Percentiles rank a stretch among this genome's conserved stretches.
Evolutionary conservation across 2,888 invertebrate species (phyloP).

Genomic region (Zele albiditarsus): DNA sequence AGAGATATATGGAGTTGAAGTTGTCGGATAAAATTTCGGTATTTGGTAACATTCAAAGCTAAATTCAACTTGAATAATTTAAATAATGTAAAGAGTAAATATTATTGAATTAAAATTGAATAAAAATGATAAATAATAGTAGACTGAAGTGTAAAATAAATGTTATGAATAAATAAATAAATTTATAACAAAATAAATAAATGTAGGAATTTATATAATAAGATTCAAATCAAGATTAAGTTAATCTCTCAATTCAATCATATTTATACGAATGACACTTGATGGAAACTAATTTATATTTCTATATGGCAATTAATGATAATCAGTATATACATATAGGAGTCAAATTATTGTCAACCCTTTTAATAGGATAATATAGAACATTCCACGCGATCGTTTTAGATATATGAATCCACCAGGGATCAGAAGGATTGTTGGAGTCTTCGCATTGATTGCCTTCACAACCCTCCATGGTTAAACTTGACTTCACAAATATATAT

Average conservation of each 20-base stretch:
- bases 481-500: slow-evolving; percentile 21
- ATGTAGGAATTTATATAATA: no score
- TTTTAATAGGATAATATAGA: not conserved
- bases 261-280: not conserved
- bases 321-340: not conserved
- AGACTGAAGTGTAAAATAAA: no score
- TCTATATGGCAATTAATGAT: not conserved
- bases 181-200: no score
- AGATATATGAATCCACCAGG: not conserved
- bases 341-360: slow-evolving; percentile 2
- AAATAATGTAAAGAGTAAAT: no score
- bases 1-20: no score
- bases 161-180: no score
- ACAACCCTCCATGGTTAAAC: slow-evolving; percentile 18
- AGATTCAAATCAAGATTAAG: not conserved
- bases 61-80: no score
- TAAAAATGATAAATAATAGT: no score
- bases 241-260: not conserved
- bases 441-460: slow-evolving; percentile 29
- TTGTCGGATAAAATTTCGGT: no score
- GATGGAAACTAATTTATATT: not conserved
- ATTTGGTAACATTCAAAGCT: no score
- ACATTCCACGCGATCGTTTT: not conserved
- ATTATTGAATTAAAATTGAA: no score
- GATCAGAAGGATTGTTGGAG: not conserved